These are phyloP conservation scores for Zophobas atratus DNA, from an alignment of 1,140 invertebrate species.

Conservation along the genomic window DNA sequence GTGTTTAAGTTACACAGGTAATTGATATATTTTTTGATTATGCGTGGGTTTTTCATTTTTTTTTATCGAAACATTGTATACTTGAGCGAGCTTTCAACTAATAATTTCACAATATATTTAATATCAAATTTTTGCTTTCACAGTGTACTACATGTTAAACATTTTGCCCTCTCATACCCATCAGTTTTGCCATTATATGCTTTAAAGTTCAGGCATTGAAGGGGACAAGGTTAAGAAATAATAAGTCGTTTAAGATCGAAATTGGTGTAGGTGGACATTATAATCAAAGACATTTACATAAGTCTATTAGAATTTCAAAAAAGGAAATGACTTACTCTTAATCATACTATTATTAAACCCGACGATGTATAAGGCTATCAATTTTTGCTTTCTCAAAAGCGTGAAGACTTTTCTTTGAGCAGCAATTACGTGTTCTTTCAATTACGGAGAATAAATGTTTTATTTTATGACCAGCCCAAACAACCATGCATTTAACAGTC, in stretches of 20 bases:
- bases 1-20: no score
- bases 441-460: neutral
- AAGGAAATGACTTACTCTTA: conserved; percentile 1
- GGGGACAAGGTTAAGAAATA: neutral
- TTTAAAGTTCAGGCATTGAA: neutral
- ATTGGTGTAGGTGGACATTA: conserved; percentile 21
- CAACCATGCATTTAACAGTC: neutral
- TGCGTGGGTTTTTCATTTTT: no score
- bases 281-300: conserved; percentile 13
- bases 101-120: no score
- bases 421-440: neutral
- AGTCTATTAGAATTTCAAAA: neutral
- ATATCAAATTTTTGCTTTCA: no score
- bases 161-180: neutral
- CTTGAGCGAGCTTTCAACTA: no score
- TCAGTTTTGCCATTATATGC: neutral
- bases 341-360: neutral
- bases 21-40: no score
- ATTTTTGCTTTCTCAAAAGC: no score
- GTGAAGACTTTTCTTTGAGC: neutral
- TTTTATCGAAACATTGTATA: no score
- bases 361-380: neutral
- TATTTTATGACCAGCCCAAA: neutral
- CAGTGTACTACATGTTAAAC: neutral
- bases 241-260: neutral